Evolutionary conservation across 2,888 invertebrate genomes (phyloP).

Genomic region (Eubasilissa splendida): DNA sequence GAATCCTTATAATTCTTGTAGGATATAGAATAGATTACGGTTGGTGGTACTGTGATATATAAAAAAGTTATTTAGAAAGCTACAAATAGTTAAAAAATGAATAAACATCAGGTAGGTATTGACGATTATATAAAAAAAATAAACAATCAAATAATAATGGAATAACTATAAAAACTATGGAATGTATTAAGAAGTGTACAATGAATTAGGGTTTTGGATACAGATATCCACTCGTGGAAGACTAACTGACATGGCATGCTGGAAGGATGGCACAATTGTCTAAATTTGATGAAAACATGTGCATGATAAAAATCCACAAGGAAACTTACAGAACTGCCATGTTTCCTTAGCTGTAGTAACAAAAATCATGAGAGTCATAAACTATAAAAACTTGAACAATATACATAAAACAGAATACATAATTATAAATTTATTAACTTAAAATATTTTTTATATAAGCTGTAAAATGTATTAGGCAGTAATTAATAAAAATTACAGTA

Average conservation of each 20-base stretch:
- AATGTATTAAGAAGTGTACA: neutral
- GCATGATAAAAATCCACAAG: conserved; percentile 35
- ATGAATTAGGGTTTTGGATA: neutral
- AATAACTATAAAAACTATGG: neutral
- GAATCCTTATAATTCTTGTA: too few species aligned
- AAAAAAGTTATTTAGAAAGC: too few species aligned
- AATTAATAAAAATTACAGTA: too few species aligned
- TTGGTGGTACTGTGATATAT: too few species aligned
- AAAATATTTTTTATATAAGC: neutral
- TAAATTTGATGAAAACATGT: conserved; percentile 44
- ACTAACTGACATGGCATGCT: neutral
- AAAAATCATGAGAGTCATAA: conserved; percentile 48
- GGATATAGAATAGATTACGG: too few species aligned
- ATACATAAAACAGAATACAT: too few species aligned
- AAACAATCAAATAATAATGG: neutral
- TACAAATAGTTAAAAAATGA: too few species aligned
- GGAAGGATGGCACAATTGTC: conserved; percentile 12
- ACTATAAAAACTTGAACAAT: too few species aligned
- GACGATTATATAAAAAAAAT: neutral
- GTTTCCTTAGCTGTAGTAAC: conserved; percentile 76
- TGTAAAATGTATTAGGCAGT: too few species aligned
- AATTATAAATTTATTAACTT: neutral
- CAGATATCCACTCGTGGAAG: neutral
- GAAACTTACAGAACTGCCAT: conserved; percentile 79
- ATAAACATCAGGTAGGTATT: too few species aligned